Base-by-base conservation (phyloP, 2,888 invertebrate genomes). In the Lacanobia oleracea region DNA sequence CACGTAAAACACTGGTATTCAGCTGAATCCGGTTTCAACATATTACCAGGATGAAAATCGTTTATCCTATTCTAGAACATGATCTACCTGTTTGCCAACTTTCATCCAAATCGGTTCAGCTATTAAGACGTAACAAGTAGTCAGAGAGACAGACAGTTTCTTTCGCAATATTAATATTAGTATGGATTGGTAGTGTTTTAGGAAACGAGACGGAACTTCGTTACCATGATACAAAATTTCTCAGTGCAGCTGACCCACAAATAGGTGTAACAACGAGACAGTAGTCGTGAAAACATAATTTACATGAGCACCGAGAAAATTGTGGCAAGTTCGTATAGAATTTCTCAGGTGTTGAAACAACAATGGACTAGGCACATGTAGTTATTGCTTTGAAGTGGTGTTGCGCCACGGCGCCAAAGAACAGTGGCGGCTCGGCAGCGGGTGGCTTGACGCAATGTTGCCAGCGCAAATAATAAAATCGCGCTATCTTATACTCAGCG, bases 291-390 rank as follows among this genome's bases (percentile, higher is more conserved):
- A 81, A 78, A 77, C 68, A 7, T 71, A 79, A 81, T 79, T 70
- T 72, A 69, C 51, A 78, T 68, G 73, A 74, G 53, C 66, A 60
- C 54, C 72, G 65, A 76, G 70, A 77, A 81, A 84, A 79, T 75
- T 72, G 75, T 79, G 64, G 74, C 75, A 72, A 71, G 67, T 79
- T 81, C 65, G 71, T 79, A 81, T 82, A 86, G 75, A 87, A 86
- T 86, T 87, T 88, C 86, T 84, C 84, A 83, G 79, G 80, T 89
- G 86, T 87, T 82, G 88, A 87, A 86, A 86, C 81, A 81, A 83
- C 82, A 86, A 86, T 85, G 76, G 79, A 79, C 74, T 75, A 77
- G 74, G 76, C 84, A 86, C 78, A 79, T 84, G 72, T 79, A 80
- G 84, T 80, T 85, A 85, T 86, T 82, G 82, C 86, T 81, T 80